Percentiles rank a stretch among this genome's conserved stretches.
Evolutionary conservation across 2,113 vertebrate genomes (phyloP).

Genomic region (Cardinalis cardinalis): DNA sequence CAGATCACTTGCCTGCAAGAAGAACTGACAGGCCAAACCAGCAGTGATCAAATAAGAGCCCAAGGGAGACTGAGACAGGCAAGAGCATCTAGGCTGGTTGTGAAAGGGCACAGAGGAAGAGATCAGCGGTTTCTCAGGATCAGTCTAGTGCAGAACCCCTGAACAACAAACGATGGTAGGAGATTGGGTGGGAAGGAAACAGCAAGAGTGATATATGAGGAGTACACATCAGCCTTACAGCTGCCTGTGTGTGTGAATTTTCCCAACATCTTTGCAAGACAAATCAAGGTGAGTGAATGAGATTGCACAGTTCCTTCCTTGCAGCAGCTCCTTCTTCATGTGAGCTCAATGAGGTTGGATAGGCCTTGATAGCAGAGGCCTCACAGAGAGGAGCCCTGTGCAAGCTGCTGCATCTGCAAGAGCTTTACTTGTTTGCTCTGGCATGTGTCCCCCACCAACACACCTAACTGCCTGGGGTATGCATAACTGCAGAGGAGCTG

Average conservation of each 20-base stretch:
- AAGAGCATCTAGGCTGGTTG: not conserved
- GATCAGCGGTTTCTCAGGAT: not conserved
- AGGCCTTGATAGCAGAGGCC: not conserved
- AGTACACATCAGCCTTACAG: not conserved
- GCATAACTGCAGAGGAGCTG: not conserved
- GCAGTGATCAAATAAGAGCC: not conserved
- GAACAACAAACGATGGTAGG: not conserved
- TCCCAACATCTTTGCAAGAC: not conserved
- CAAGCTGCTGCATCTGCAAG: not conserved
- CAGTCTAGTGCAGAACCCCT: not conserved
- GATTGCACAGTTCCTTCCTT: not conserved
- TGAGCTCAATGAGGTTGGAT: not conserved
- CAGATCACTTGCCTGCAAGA: slow-evolving; percentile 21
- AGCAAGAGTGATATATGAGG: not conserved
- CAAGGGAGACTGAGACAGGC: not conserved
- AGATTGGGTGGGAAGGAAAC: not conserved
- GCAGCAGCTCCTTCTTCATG: not conserved
- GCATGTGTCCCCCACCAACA: not conserved
- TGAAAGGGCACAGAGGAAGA: not conserved
- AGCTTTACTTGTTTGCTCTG: not conserved
- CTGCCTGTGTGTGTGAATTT: not conserved
- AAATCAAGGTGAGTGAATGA: not conserved
- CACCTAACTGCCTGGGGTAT: rapidly evolving
- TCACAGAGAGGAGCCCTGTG: not conserved
- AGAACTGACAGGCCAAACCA: slow-evolving; percentile 40